Evolutionary conservation across 2,797 vertebrate species (phyloP).

Genomic region (Oreochromis mossambicus): DNA sequence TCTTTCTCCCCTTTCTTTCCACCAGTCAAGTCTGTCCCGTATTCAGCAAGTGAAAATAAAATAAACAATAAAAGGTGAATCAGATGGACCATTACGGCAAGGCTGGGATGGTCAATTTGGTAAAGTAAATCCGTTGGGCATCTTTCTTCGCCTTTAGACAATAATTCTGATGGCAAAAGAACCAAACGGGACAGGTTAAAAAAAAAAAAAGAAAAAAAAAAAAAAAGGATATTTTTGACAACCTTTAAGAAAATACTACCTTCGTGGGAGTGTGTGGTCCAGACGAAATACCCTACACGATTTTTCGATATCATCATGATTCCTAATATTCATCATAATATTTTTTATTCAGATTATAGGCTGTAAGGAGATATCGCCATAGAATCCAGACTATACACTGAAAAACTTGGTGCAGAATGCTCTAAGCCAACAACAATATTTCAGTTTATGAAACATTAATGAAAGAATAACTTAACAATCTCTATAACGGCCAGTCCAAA

Average conservation of each 20-base stretch:
- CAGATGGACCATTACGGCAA: too few relatives aligned
- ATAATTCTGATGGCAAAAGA: too few relatives aligned
- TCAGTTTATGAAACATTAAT: conserved; percentile 26
- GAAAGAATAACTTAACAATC: conserved; percentile 19
- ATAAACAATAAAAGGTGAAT: too few relatives aligned
- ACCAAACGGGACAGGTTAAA: too few relatives aligned
- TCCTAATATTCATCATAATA: conserved; percentile 38
- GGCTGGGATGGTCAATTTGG: too few relatives aligned
- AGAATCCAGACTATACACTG: neutral
- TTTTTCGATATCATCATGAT: conserved; percentile 39
- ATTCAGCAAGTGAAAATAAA: too few relatives aligned
- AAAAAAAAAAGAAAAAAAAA: too few relatives aligned
- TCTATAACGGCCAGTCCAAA: neutral
- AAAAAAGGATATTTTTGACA: conserved; percentile 46
- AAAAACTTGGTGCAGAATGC: neutral
- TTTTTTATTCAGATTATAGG: conserved; percentile 48
- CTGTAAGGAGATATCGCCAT: conserved; percentile 27
- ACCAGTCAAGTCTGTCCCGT: too few relatives aligned
- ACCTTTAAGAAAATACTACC: conserved; percentile 32
- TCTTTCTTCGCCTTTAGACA: too few relatives aligned
- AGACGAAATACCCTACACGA: conserved; percentile 33
- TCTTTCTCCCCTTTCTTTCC: too few relatives aligned
- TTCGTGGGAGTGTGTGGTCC: conserved; percentile 29
- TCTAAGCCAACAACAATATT: conserved; percentile 28
- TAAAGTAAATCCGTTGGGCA: too few relatives aligned